Evolutionary conservation across 2,888 invertebrate species (phyloP), one percentile per base, ranked within the genome.

Genomic region (Andrena dorsata): DNA sequence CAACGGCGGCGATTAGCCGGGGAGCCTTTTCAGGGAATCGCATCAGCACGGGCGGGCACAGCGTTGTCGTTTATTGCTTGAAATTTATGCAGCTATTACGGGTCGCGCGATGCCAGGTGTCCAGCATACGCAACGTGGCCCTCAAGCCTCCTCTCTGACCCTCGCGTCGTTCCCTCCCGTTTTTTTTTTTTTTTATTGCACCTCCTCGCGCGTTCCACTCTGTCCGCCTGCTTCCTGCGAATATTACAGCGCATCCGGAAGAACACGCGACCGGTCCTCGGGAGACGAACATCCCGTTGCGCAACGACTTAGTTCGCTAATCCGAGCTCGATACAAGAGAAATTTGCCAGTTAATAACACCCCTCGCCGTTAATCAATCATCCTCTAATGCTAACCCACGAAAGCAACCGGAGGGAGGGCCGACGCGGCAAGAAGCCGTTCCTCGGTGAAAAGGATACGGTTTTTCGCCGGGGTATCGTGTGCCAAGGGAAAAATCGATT

Each of bases 61-160:
- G 51, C 63, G 65, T 75, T 75, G 72, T 69, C 80, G 82, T 86
- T 82, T 84, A 86, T 86, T 82, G 71, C 73, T 68, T 71, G 80
- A 87, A 85, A 85, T 86, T 87, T 86, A 87, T 86, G 87, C 87
- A 87, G 80, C 69, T 79, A 86, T 86, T 82, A 86, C 80, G 73
- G 71, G 82, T 77, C 77, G 53, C 75, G 49, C 63, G 56, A 61
- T 69, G 78, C 83, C 86, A 87, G 87, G 84, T 86, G 86, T 87
- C 77, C 82, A 6, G 77, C 78, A 66, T 69, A 80, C 76, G 56
- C 76, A 80, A 80, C 76, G 76, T 82, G 70, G 68, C 71, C 76
- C 68, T 58, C 53, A 5, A 72, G 74, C 69, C 82, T 64, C 51
- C 64, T 61, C 61, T 61, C 53, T 87, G 86, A 87, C 87, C 87